Base-by-base conservation (phyloP, 2,888 invertebrate species). In the Orthonevra nobilis region DNA sequence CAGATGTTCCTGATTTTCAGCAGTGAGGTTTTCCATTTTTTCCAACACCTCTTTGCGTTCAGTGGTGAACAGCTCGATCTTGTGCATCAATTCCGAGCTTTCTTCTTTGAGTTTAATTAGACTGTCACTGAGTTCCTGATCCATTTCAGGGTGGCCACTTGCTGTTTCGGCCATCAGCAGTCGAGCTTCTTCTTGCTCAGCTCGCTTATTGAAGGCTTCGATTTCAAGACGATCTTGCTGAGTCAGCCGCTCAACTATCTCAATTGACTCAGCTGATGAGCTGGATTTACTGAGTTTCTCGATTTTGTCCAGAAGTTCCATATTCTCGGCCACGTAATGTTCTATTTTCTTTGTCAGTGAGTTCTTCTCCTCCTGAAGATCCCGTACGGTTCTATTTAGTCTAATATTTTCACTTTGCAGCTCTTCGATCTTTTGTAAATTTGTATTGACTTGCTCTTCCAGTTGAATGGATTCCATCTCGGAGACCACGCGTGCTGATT, bases 381-480 rank as follows among this genome's bases (percentile, higher is more conserved):
- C 84, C 81, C 92, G 91, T n/a, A 93, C 90, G 64, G 90, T 90
- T 54, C 89, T 90, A 28, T 90, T 82, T 0, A 85, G 61, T 15
- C 83, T 73, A 9, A 82, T 69, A 2, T 81, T 82, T 10, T 81
- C 81, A 15, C 5, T 30, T 5, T 81, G 58, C 7, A 84, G 86
- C 46, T 91, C 91, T 50, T 90, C 89, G 72, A 91, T 91, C 26
- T 88, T 88, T 81, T 89, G 89, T 2, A 92, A 84, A 63, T 90
- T 88, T 83, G 88, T 75, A 54, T 92, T 94, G 44, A 94, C 89
- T 86, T 94, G 92, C 86, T 96, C 95, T 87, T 96, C 96, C 73
- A 95, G 87, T 83, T 95, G 94, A 30, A 94, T 93, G 4, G 93
- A 92, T 82, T 92, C 93, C 85, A 96, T 93, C 90, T 96, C 94